Evolutionary conservation across 2,888 invertebrate genomes (phyloP).

Genomic region (Drosophila silvestris): DNA sequence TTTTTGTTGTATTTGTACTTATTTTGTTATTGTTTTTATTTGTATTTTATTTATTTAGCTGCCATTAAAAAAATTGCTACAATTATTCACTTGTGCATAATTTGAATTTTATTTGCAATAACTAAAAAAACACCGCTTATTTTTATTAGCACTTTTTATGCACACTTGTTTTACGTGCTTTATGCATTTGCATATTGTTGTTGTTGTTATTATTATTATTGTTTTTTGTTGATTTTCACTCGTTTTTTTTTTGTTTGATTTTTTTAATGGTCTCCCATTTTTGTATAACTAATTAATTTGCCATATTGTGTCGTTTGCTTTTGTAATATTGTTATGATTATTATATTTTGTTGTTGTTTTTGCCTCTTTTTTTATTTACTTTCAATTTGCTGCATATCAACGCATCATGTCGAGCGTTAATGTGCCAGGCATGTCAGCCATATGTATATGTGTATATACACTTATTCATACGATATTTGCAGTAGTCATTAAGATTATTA

Average conservation of each 20-base stretch:
- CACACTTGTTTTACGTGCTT: conserved; percentile 29
- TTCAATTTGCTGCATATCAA: conserved; percentile 73
- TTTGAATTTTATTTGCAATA: conserved; percentile 70
- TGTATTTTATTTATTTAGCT: conserved; percentile 46
- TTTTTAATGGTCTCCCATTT: conserved; percentile 61
- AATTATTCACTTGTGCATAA: conserved; percentile 79
- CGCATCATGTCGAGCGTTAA: conserved; percentile 65
- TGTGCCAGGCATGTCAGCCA: conserved; percentile 60
- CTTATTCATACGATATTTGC: conserved; percentile 55
- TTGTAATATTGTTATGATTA: conserved; percentile 52
- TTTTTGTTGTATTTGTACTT: conserved; percentile 2
- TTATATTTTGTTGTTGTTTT: conserved; percentile 22
- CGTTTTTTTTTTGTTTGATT: conserved; percentile 8
- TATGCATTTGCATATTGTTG: conserved; percentile 15
- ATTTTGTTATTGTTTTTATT: conserved; percentile 7
- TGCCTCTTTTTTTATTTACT: conserved; percentile 59
- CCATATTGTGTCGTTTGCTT: conserved; percentile 69
- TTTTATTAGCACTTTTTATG: conserved; percentile 11
- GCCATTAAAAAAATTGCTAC: conserved; percentile 63
- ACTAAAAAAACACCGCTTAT: conserved; percentile 13
- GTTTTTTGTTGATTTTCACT: conserved; percentile 39
- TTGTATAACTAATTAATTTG: conserved; percentile 78
- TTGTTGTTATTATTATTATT: conserved; percentile 1
- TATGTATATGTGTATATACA: conserved; percentile 4
- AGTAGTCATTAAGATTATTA: conserved; percentile 59